Conservation (phyloP, 2,888 invertebrate species). For the Ischnura elegans region DNA sequence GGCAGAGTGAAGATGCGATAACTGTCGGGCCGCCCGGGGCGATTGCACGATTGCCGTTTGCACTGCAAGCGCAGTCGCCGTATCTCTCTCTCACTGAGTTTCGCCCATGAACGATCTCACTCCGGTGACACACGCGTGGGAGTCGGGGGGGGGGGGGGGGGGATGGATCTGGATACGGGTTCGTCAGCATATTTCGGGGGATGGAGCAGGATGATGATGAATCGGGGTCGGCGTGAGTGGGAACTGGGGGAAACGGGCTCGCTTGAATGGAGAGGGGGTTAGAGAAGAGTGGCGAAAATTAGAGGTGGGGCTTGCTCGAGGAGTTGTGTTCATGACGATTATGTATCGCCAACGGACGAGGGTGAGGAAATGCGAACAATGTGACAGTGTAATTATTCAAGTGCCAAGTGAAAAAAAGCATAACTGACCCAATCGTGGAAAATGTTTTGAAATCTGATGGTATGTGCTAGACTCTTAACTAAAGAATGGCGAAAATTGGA, state of each 20-base stretch:
- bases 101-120: background rate
- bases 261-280: background rate
- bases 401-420: too few relatives aligned
- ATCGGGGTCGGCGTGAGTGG: background rate
- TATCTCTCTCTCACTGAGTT: background rate
- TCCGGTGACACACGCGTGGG: constrained; percentile 20
- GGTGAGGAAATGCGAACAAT: too few relatives aligned
- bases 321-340: background rate
- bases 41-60: constrained; percentile 13
- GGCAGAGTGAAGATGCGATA: constrained; percentile 59
- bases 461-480: too few relatives aligned
- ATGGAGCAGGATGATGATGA: background rate
- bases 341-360: too few relatives aligned
- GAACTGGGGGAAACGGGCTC: too few relatives aligned
- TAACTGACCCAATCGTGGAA: too few relatives aligned
- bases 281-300: background rate
- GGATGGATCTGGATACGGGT: background rate
- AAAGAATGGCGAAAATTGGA: too few relatives aligned
- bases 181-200: constrained; percentile 7
- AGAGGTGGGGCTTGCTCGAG: too few relatives aligned
- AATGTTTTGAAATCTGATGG: too few relatives aligned
- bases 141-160: background rate
- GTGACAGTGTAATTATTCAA: too few relatives aligned
- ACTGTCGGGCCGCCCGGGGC: constrained; percentile 42
- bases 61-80: background rate